Percentiles rank a stretch among this genome's conserved stretches.
Conservation (phyloP, 1,140 invertebrate genomes). For the Zaprionus nigranus region DNA sequence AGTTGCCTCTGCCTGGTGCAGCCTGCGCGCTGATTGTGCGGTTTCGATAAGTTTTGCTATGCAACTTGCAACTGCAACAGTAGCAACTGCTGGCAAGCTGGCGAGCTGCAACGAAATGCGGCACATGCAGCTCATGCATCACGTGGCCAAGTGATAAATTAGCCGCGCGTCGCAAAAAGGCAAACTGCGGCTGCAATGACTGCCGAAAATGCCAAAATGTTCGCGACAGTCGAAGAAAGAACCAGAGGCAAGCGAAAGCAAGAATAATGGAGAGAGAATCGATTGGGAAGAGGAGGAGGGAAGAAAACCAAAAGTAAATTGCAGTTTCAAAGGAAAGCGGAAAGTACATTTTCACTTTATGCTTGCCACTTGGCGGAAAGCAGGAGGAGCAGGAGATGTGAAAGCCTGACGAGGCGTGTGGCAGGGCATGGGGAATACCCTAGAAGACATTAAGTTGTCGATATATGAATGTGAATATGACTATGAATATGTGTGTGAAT, state of each 20-base stretch:
- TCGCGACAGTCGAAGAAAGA: slow-evolving; percentile 10
- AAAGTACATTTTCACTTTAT: slow-evolving; percentile 52
- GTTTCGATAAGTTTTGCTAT: slow-evolving; percentile 74
- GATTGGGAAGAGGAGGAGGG: background rate
- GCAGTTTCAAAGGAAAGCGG: slow-evolving; percentile 31
- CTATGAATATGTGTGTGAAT: too few relatives aligned
- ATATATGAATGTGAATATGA: background rate
- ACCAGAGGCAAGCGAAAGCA: slow-evolving; percentile 30
- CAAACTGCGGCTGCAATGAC: slow-evolving; percentile 17
- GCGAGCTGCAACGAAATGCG: slow-evolving; percentile 37
- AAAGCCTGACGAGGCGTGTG: slow-evolving; percentile 27
- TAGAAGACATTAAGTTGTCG: background rate
- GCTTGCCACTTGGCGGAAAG: slow-evolving; percentile 9
- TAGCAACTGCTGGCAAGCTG: slow-evolving; percentile 33
- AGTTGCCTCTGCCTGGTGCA: slow-evolving; percentile 23
- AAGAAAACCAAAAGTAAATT: slow-evolving; percentile 47
- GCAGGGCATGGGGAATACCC: slow-evolving; percentile 14
- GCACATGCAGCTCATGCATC: slow-evolving; percentile 39
- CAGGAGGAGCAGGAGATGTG: slow-evolving; percentile 25
- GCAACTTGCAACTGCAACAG: slow-evolving; percentile 46
- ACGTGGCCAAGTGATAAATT: slow-evolving; percentile 57
- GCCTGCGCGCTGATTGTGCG: slow-evolving; percentile 72
- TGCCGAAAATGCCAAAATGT: slow-evolving; percentile 2
- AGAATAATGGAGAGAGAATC: background rate
- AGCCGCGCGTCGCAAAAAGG: slow-evolving; percentile 6